Conservation (phyloP, 2,113 vertebrate species). For the Micronycteris hirsuta region DNA sequence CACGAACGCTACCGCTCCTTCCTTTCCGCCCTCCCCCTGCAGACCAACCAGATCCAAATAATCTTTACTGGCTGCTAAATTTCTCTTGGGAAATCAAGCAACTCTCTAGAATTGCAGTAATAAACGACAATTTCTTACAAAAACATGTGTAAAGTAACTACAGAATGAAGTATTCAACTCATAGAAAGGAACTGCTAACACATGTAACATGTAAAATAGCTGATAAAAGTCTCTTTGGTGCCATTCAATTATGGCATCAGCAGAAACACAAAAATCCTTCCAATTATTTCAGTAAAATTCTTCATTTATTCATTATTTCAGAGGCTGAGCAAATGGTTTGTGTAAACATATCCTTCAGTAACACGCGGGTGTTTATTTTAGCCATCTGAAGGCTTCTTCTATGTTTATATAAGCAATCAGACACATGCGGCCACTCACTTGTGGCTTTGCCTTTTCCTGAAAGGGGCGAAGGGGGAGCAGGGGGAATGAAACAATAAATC, state of each 20-base stretch:
- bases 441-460: constrained; percentile 62
- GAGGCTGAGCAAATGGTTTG: constrained; percentile 72
- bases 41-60: constrained; percentile 59
- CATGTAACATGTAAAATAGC: constrained; percentile 54
- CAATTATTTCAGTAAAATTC: constrained; percentile 69
- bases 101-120: constrained; percentile 71
- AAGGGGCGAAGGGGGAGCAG: constrained; percentile 56
- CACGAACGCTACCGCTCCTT: not conserved
- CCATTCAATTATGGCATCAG: constrained; percentile 46
- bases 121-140: constrained; percentile 77
- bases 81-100: constrained; percentile 75
- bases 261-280: constrained; percentile 63
- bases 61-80: constrained; percentile 73
- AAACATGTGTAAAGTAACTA: constrained; percentile 73
- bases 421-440: constrained; percentile 65
- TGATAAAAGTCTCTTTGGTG: constrained; percentile 55
- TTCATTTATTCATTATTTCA: constrained; percentile 64
- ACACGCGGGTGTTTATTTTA: constrained; percentile 70
- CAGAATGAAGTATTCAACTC: constrained; percentile 68
- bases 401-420: constrained; percentile 68
- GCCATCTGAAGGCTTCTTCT: constrained; percentile 65
- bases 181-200: constrained; percentile 70
- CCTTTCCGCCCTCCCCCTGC: not conserved
- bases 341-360: constrained; percentile 69
- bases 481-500: constrained; percentile 40